phyloP scores from a whole-genome alignment of 2,113 vertebrate species.

The Thalassoma bifasciatum region DNA sequence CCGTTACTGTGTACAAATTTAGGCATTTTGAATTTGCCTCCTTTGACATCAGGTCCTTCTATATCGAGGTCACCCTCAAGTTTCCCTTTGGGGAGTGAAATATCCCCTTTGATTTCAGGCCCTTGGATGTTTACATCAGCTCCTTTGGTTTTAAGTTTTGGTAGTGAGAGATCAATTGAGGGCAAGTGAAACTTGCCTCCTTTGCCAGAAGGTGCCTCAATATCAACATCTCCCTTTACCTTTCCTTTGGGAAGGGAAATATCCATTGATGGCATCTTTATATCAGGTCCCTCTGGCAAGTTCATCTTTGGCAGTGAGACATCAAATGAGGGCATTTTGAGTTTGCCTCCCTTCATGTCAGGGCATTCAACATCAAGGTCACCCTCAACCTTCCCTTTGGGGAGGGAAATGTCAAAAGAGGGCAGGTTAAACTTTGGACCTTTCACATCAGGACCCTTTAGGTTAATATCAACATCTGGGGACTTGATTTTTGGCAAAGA shows the following conservation, averaged over 20 bases:
- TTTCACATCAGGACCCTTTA: conserved; percentile 39
- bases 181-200: conserved; percentile 2
- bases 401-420: conserved; percentile 51
- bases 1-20: too few relatives aligned
- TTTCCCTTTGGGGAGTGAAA: conserved; percentile 44
- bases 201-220: conserved; percentile 30
- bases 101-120: conserved; percentile 17
- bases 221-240: not conserved
- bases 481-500: not conserved
- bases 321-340: conserved; percentile 62
- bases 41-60: conserved; percentile 34
- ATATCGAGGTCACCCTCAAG: conserved; percentile 27
- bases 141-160: conserved; percentile 11
- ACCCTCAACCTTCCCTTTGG: conserved; percentile 35
- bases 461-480: not conserved
- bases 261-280: conserved; percentile 1
- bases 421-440: conserved; percentile 55
- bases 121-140: conserved; percentile 36
- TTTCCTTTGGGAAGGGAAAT: conserved; percentile 54
- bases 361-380: conserved; percentile 29
- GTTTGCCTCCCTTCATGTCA: conserved; percentile 54
- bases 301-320: conserved; percentile 12
- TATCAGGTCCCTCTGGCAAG: not conserved
- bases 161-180: conserved; percentile 34
- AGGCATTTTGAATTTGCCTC: conserved; percentile 48